These are phyloP conservation scores for Phocides pigmalion DNA, from an alignment of 1,140 invertebrate species.

Conservation along the genomic window DNA sequence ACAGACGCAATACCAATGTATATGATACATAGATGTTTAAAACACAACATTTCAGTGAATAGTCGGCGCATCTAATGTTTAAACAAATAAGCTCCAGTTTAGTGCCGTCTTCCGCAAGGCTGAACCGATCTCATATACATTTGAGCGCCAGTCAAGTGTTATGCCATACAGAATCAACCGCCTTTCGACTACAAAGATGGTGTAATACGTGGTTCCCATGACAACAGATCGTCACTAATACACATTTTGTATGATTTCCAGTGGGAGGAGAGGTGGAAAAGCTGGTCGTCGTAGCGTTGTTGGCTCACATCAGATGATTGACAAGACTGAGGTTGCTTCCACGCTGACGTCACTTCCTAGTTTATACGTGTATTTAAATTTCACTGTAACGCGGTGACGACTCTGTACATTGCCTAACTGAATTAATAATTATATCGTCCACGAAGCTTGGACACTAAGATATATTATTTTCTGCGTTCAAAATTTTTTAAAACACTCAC, in stretches of 20 bases:
- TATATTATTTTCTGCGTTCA: constrained; percentile 2
- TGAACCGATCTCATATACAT: no score
- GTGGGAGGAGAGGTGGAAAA: constrained; percentile 44
- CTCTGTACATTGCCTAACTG: constrained; percentile 43
- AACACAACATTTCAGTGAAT: no score
- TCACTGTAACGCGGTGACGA: constrained; percentile 50
- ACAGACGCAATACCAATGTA: no score
- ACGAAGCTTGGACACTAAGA: constrained; percentile 17
- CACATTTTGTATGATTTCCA: constrained; percentile 39
- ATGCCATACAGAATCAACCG: no score
- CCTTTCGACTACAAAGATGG: no score
- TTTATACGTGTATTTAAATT: constrained; percentile 69
- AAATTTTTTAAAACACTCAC: constrained; percentile 10
- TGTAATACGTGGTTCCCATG: no score
- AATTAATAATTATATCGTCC: constrained; percentile 24
- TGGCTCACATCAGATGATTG: constrained; percentile 72
- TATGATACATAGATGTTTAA: no score
- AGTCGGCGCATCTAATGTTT: no score
- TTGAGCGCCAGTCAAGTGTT: no score
- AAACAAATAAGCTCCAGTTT: no score
- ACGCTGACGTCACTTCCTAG: constrained; percentile 70
- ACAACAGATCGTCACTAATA: not conserved
- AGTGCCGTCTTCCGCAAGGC: no score
- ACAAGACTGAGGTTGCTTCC: constrained; percentile 80
- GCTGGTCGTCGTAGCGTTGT: constrained; percentile 59